phyloP scores from a whole-genome alignment of 92 coral and sea anemone genomes.

The Pocillopora meandrina region DNA sequence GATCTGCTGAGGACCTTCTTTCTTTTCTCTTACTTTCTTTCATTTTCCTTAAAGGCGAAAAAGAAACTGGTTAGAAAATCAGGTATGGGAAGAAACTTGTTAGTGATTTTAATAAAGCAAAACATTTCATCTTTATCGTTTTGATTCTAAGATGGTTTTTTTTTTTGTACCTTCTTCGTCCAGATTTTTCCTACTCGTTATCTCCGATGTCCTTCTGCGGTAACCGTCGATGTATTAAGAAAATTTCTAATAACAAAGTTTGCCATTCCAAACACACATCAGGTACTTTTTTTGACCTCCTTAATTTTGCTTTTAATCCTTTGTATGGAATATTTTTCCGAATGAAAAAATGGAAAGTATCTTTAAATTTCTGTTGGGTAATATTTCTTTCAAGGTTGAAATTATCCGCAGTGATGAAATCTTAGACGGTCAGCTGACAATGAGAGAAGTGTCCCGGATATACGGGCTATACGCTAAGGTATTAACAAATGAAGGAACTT shows the following conservation, averaged over 20 bases:
- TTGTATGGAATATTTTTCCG: not conserved
- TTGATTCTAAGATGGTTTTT: too few species aligned
- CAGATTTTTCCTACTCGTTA: conserved; percentile 64
- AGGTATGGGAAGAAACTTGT: conserved; percentile 1
- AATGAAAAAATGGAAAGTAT: not conserved
- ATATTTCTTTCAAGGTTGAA: conserved; percentile 36
- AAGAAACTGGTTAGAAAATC: conserved; percentile 44
- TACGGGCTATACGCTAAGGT: conserved; percentile 67
- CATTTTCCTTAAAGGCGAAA: conserved; percentile 10
- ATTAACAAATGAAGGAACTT: not conserved
- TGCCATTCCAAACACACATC: conserved; percentile 45
- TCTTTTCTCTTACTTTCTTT: not conserved
- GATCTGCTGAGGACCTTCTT: too few species aligned
- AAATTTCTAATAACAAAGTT: conserved; percentile 55
- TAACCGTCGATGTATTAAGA: conserved; percentile 47
- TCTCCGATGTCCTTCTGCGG: conserved; percentile 57
- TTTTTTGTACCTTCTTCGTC: not conserved
- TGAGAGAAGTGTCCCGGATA: conserved; percentile 61
- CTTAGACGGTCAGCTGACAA: conserved; percentile 38
- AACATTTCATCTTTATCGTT: not conserved
- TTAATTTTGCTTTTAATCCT: too few species aligned
- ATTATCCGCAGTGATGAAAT: conserved; percentile 63
- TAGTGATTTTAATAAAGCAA: too few species aligned
- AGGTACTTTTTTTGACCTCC: conserved; percentile 10
- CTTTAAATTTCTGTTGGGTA: not conserved